phyloP scores from a whole-genome alignment of 2,113 vertebrate species.

The Boulengeromyrus knoepffleri region DNA sequence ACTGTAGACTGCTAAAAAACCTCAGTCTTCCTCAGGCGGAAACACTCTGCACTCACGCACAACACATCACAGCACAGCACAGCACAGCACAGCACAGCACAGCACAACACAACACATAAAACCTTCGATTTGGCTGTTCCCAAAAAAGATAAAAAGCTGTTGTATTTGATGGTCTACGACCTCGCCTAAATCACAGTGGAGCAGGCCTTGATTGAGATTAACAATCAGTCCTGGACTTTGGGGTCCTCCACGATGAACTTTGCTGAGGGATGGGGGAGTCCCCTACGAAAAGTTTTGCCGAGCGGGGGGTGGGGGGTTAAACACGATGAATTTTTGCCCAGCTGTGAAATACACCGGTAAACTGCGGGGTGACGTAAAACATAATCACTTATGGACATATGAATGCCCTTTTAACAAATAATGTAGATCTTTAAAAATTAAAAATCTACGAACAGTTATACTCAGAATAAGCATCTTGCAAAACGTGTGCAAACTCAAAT shows the following conservation, averaged over 20 bases:
- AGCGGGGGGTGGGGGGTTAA: too few species aligned
- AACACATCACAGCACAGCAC: background rate
- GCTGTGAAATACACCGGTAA: background rate
- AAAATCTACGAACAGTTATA: background rate
- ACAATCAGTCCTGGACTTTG: background rate
- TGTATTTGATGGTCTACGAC: background rate
- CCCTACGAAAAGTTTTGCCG: too few species aligned
- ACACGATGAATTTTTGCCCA: background rate
- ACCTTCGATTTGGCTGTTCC: background rate
- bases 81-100: too few species aligned
- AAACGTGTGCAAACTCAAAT: background rate
- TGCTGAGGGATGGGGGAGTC: too few species aligned
- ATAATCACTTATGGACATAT: background rate
- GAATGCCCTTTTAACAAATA: background rate
- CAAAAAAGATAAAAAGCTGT: background rate
- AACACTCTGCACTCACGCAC: constrained; percentile 4
- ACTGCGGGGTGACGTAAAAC: background rate
- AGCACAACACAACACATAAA: background rate
- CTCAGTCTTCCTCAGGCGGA: constrained; percentile 39
- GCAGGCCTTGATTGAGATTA: background rate
- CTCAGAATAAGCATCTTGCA: background rate
- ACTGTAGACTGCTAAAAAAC: constrained; percentile 33
- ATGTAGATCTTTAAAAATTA: background rate
- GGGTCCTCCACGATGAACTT: background rate
- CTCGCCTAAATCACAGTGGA: background rate